These are phyloP conservation scores for Pantala flavescens DNA, from an alignment of 1,140 invertebrate species.

Conservation along the genomic window DNA sequence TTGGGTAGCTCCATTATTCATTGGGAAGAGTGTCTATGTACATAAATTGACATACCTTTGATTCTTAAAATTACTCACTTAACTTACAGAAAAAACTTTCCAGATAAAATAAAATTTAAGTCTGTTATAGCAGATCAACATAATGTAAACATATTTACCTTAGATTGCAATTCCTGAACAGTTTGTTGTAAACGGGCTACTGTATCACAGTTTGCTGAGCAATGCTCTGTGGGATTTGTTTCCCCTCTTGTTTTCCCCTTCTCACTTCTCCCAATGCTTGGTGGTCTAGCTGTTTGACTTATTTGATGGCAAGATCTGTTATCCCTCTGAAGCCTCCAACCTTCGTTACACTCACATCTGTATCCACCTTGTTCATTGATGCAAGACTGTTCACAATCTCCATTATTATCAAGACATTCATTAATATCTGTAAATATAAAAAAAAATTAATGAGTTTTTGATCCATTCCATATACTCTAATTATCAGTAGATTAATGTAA, in stretches of 20 bases:
- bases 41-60: too few species aligned
- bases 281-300: slow-evolving; percentile 20
- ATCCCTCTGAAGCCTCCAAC: slow-evolving; percentile 42
- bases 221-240: slow-evolving; percentile 34
- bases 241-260: slow-evolving; percentile 27
- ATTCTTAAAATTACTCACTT: too few species aligned
- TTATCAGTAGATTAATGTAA: too few species aligned
- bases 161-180: slow-evolving; percentile 43
- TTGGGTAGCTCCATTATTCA: too few species aligned
- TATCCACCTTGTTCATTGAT: slow-evolving; percentile 46
- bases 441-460: slow-evolving; percentile 16
- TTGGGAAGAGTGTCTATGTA: too few species aligned
- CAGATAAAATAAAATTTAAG: too few species aligned
- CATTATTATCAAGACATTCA: slow-evolving; percentile 51
- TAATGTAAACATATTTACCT: slow-evolving; percentile 24
- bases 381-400: slow-evolving; percentile 48
- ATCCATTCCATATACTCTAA: too few species aligned
- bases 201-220: slow-evolving; percentile 48
- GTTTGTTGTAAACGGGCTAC: slow-evolving; percentile 44
- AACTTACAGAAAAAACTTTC: too few species aligned
- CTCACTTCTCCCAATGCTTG: background rate
- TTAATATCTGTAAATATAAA: slow-evolving; percentile 47
- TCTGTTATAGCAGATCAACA: too few species aligned
- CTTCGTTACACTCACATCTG: slow-evolving; percentile 42
- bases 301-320: slow-evolving; percentile 45